Evolutionary conservation across 30 jellyfish, hydroid and myxozoan species (phyloP).

Genomic region (Aurelia sp.): DNA sequence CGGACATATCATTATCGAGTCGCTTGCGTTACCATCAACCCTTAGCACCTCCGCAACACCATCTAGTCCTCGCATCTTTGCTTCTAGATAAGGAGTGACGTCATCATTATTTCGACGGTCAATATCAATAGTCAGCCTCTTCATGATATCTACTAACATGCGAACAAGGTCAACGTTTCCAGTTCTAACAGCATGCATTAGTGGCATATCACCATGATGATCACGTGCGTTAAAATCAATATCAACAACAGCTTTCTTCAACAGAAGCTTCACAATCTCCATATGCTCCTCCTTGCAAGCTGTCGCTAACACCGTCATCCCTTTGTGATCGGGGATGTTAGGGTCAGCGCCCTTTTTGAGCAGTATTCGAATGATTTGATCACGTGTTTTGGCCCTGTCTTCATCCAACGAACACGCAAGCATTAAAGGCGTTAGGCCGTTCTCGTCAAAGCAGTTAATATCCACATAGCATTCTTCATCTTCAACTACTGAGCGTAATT

Average conservation of each 20-base stretch:
- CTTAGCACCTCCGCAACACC: constrained; percentile 43
- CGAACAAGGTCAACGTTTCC: constrained; percentile 50
- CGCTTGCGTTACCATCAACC: constrained; percentile 62
- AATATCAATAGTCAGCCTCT: constrained; percentile 49
- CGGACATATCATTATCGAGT: constrained; percentile 50
- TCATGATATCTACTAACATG: constrained; percentile 34
- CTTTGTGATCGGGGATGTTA: constrained; percentile 36
- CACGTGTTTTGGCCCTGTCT: constrained; percentile 60
- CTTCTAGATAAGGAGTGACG: constrained; percentile 82
- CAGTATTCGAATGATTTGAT: constrained; percentile 29
- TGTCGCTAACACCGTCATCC: constrained; percentile 65
- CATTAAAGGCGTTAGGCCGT: constrained; percentile 60
- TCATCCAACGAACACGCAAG: constrained; percentile 73
- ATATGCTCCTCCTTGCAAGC: constrained; percentile 60
- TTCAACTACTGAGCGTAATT: constrained; percentile 45
- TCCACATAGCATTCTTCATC: constrained; percentile 28
- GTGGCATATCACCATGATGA: constrained; percentile 58
- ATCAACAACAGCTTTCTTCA: constrained; percentile 43
- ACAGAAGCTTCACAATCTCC: constrained; percentile 33
- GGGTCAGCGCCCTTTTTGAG: constrained; percentile 59
- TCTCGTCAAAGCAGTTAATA: constrained; percentile 23
- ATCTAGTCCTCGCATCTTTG: constrained; percentile 52
- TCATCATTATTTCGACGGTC: constrained; percentile 63
- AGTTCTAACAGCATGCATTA: constrained; percentile 85
- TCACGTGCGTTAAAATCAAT: constrained; percentile 61